These are phyloP conservation scores for Hippocampus barbouri DNA, from an alignment of 2,113 vertebrate species.

Conservation along the genomic window DNA sequence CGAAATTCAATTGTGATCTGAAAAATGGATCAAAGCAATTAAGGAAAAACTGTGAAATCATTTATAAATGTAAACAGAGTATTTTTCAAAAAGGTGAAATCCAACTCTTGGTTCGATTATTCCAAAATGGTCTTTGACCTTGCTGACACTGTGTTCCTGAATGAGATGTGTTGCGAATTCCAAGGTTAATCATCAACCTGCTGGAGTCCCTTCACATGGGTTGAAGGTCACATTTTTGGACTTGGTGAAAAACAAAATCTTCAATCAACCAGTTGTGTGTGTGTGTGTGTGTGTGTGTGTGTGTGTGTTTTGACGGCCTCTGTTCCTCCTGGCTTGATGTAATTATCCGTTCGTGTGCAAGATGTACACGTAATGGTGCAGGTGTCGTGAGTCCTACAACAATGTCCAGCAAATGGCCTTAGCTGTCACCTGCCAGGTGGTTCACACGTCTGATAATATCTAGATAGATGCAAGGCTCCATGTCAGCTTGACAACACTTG, in stretches of 20 bases:
- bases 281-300: too few species aligned
- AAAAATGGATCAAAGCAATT: not conserved
- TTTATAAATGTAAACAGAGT: not conserved
- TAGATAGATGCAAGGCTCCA: not conserved
- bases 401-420: not conserved
- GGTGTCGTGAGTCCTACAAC: not conserved
- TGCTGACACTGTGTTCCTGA: conserved; percentile 48
- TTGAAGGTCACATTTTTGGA: conserved; percentile 72
- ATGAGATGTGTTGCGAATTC: conserved; percentile 55
- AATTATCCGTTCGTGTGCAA: not conserved
- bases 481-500: not conserved
- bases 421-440: too few species aligned
- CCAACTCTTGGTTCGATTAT: not conserved
- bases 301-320: not conserved
- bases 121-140: conserved; percentile 51
- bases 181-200: conserved; percentile 69
- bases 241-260: conserved; percentile 56
- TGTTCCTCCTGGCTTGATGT: not conserved
- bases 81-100: not conserved
- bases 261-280: not conserved
- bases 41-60: not conserved
- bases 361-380: not conserved
- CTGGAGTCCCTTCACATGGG: conserved; percentile 37
- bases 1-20: too few species aligned
- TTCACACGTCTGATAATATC: not conserved